Percentiles rank a stretch among this genome's conserved stretches.
These are phyloP conservation scores for Coelogynopora nodosa DNA, from an alignment of 2,888 invertebrate species.

Conservation along the genomic window DNA sequence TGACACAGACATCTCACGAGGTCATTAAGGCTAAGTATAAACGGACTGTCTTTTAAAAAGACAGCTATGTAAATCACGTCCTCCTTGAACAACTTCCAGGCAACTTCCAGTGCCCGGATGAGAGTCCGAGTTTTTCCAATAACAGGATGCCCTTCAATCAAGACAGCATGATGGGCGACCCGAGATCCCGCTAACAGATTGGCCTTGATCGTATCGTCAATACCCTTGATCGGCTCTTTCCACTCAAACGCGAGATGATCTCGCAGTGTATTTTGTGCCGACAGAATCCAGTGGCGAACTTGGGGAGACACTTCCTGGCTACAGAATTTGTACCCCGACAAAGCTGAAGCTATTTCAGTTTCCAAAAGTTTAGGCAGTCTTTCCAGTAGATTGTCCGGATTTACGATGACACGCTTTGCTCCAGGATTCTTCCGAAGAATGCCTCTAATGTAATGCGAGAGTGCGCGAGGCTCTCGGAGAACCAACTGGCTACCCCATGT, in stretches of 20 bases:
- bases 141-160: neutral
- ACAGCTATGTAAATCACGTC: neutral
- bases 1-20: neutral
- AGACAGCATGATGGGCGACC: neutral
- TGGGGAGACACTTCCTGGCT: neutral
- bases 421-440: neutral
- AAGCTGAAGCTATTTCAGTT: neutral
- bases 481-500: slow-evolving; percentile 6
- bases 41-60: neutral
- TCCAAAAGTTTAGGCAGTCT: neutral
- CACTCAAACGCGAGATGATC: slow-evolving; percentile 5
- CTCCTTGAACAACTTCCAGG: neutral
- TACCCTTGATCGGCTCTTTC: neutral
- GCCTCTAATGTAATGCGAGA: neutral
- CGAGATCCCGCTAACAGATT: neutral
- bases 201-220: neutral
- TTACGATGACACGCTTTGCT: neutral
- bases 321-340: neutral
- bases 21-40: neutral
- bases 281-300: neutral
- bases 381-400: neutral
- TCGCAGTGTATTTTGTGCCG: slow-evolving; percentile 1
- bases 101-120: neutral
- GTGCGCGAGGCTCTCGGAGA: neutral
- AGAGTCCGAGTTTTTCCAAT: neutral